These are phyloP conservation scores for Platichthys stellatus DNA, from an alignment of 2,113 vertebrate species.

Conservation along the genomic window DNA sequence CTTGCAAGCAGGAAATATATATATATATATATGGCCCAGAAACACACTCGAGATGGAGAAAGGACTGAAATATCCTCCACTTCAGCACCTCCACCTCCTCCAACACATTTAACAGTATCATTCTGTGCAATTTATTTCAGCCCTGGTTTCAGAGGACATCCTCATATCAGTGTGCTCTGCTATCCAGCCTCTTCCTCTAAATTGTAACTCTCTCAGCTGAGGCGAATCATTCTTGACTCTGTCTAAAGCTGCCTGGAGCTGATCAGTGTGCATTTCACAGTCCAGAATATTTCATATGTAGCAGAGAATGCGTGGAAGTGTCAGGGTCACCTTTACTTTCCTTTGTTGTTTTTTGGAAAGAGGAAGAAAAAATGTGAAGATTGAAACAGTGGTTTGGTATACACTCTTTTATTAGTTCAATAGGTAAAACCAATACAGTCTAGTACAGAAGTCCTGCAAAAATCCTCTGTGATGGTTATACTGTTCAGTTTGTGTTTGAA, in stretches of 20 bases:
- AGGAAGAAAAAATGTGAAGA: background rate
- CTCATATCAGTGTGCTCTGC: constrained; percentile 7
- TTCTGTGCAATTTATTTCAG: constrained; percentile 18
- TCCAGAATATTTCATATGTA: constrained; percentile 45
- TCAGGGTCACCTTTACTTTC: constrained; percentile 22
- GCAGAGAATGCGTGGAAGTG: constrained; percentile 28
- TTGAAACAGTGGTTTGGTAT: background rate
- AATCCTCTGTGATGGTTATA: too few relatives aligned
- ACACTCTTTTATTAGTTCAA: background rate
- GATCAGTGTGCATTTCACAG: constrained; percentile 13
- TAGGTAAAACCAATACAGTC: background rate
- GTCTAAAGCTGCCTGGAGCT: constrained; percentile 19
- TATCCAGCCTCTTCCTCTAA: constrained; percentile 7
- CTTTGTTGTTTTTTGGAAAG: constrained; percentile 1
- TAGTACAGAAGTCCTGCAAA: background rate
- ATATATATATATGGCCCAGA: background rate
- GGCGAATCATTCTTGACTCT: constrained; percentile 48
- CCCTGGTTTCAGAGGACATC: constrained; percentile 8
- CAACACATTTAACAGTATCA: constrained; percentile 19
- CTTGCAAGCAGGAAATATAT: constrained; percentile 12
- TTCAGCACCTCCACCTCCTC: constrained; percentile 10
- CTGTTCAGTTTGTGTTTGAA: background rate
- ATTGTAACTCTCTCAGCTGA: constrained; percentile 27
- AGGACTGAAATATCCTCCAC: constrained; percentile 12
- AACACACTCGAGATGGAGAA: constrained; percentile 21